A percentile compares a stretch with the other conserved stretches of the same genome.
Evolutionary conservation across 2,888 invertebrate species (phyloP).

Genomic region (Diarsia rubi): DNA sequence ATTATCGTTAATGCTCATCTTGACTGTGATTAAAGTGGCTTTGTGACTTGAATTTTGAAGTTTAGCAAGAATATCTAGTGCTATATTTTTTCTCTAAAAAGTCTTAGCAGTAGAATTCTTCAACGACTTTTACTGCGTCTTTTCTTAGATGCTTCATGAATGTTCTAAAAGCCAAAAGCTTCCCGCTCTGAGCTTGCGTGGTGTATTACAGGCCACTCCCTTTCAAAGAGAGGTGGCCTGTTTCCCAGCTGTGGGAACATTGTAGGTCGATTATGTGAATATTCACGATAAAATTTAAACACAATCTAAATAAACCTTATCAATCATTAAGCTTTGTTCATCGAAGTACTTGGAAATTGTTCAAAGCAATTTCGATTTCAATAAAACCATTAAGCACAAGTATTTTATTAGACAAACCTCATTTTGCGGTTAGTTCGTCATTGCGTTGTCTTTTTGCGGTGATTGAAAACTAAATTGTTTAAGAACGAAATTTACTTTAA

Average conservation of each 20-base stretch:
- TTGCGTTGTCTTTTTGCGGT: neutral
- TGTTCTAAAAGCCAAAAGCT: neutral
- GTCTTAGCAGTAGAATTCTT: neutral
- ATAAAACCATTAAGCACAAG: neutral
- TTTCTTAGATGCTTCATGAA: neutral
- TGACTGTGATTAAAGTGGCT: slow-evolving; percentile 46
- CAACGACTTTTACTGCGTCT: neutral
- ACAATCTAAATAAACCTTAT: neutral
- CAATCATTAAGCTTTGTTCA: neutral
- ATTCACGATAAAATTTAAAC: neutral
- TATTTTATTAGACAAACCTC: neutral
- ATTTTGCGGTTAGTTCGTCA: neutral
- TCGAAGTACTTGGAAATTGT: neutral
- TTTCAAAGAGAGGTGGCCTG: neutral
- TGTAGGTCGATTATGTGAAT: neutral
- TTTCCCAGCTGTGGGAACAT: neutral
- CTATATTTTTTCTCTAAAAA: neutral
- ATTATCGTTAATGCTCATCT: slow-evolving; percentile 48
- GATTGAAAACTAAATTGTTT: neutral
- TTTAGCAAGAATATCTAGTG: neutral
- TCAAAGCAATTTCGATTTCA: neutral
- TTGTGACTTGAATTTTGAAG: neutral
- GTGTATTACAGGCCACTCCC: neutral
- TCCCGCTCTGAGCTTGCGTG: neutral
- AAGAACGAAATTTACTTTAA: neutral